phyloP scores from a whole-genome alignment of 2,797 vertebrate species.

The Macropodus opercularis region DNA sequence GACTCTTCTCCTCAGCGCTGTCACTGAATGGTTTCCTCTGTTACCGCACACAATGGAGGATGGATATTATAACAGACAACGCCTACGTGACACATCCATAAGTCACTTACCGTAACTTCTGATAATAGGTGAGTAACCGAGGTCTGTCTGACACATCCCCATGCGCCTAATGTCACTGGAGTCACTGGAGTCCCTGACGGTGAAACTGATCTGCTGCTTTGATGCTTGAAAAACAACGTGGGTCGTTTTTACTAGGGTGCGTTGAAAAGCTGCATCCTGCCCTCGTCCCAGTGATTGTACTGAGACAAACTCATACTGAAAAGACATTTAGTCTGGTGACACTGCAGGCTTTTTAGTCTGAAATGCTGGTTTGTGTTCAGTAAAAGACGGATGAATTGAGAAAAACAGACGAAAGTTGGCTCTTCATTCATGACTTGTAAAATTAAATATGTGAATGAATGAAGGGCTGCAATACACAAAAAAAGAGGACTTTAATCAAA shows the following conservation, averaged over 20 bases:
- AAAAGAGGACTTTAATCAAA: neutral
- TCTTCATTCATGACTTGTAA: neutral
- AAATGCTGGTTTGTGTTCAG: neutral
- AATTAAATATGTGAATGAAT: neutral
- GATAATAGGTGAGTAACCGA: conserved; percentile 44
- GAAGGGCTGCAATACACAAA: conserved; percentile 6
- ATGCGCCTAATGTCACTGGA: conserved; percentile 27
- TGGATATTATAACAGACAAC: conserved; percentile 66
- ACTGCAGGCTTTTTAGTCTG: too few relatives aligned
- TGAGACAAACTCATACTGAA: too few relatives aligned
- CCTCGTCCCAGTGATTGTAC: too few relatives aligned
- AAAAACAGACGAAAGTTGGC: neutral
- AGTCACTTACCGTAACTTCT: conserved; percentile 51
- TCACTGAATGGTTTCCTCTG: conserved; percentile 60
- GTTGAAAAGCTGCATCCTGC: neutral
- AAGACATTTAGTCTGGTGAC: too few relatives aligned
- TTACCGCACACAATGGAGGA: conserved; percentile 64
- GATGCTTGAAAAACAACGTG: conserved; percentile 23
- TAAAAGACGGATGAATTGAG: neutral
- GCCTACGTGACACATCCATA: conserved; percentile 66
- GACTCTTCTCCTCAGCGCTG: conserved; percentile 45
- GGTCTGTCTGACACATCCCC: conserved; percentile 30
- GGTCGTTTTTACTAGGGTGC: neutral
- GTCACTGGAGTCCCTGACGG: conserved; percentile 21
- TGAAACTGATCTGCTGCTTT: conserved; percentile 41